Base-by-base conservation (phyloP, 64 coral and sea anemone genomes). In the Stylophora pistillata region DNA sequence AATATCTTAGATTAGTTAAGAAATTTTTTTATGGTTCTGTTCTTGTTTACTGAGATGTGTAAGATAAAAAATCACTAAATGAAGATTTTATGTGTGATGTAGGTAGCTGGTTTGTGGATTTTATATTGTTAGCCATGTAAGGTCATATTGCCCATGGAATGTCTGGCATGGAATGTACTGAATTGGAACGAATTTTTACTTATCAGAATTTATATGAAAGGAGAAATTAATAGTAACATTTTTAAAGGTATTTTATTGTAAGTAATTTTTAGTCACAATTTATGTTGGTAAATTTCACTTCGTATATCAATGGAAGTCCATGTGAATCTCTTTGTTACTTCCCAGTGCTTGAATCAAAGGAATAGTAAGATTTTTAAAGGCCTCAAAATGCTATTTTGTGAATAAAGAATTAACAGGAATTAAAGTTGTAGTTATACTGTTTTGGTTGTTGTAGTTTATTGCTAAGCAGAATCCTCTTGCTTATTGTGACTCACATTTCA, bases 111-210 rank as follows among this genome's bases (percentile, higher is more conserved):
- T 47, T 47, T 47, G 37, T 47, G 37, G 37, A 47, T 47, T 47
- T 7, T 7, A 47, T 47, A 16, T 69, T 27, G 23, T 69, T 84
- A 11, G 31, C 78, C 78, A 64, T 82, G 63, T 62, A 62, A 9
- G 58, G 58, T 14, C 21, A 32, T 14, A 34, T 62, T 81, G 77
- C 11, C 41, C 47, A 26, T 25, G 62, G 80, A 84, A 82, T 82
- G 57, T 84, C 61, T 69, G 80, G 80, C 64, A 84, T 47, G 80
- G 21, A 18, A 80, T 60, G 60, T 65, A 23, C 15, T 84, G 3
- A 84, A 34, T 0, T 23, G 73, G 16, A 53, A 76, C 73, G 20
- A 53, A 53, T 7, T 76, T 21, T 68, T 21, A 68, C 64, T n/a
- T 25, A 68, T 25, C 21, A 68, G 64, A 68, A 25, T 68, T 68